A percentile compares a stretch with the other conserved stretches of the same genome.
Evolutionary conservation across 2,113 vertebrate genomes (phyloP).

Genomic region (Microtus ochrogaster): DNA sequence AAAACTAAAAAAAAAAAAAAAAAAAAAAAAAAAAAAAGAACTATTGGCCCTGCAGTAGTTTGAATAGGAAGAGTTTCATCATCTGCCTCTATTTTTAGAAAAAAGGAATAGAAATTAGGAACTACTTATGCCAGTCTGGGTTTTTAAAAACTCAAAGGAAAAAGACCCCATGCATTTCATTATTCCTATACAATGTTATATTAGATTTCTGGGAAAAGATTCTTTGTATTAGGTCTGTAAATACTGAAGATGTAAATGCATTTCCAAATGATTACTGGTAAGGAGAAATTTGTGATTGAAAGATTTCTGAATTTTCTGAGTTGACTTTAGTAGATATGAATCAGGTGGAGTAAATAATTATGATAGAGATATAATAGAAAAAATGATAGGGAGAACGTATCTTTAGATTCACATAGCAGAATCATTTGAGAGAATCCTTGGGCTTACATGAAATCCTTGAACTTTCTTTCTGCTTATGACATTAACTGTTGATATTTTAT

Average conservation of each 20-base stretch:
- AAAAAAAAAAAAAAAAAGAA: no score
- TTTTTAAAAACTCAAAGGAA: background rate
- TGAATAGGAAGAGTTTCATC: background rate
- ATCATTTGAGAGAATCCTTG: background rate
- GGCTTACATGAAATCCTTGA: background rate
- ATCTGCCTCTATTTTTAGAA: background rate
- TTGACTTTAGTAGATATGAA: background rate
- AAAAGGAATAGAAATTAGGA: accelerated
- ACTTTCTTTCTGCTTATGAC: background rate
- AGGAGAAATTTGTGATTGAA: accelerated
- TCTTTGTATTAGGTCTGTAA: accelerated
- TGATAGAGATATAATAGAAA: background rate
- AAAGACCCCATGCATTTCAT: background rate
- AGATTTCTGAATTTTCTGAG: background rate
- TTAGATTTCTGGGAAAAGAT: background rate
- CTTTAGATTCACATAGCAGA: background rate
- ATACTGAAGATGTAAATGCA: background rate
- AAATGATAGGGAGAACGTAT: accelerated
- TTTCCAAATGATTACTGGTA: background rate
- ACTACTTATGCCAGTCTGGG: background rate
- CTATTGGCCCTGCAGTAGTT: background rate
- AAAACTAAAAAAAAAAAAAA: no score
- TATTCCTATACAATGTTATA: accelerated
- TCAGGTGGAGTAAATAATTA: background rate
- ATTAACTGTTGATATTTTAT: background rate